A percentile compares a stretch with the other conserved stretches of the same genome.
Conservation (phyloP, 2,113 vertebrate species). For the Chaetorhynchus papuensis region DNA sequence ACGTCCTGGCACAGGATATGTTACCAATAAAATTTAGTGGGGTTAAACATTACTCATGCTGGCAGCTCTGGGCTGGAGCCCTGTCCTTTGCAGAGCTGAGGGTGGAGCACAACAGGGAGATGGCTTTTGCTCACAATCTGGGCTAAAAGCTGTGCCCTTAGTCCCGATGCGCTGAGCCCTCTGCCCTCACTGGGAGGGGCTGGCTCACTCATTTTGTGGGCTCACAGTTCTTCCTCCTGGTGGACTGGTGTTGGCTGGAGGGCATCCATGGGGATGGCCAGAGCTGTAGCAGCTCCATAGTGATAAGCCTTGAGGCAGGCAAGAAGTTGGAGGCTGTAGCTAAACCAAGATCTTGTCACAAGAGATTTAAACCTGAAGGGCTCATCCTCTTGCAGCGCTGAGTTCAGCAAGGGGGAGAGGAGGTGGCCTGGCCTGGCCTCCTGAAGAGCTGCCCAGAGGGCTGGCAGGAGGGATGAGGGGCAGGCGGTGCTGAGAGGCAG, state of each 20-base stretch:
- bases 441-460: not conserved
- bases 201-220: not conserved
- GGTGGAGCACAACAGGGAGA: not conserved
- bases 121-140: not conserved
- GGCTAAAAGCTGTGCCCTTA: not conserved
- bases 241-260: not conserved
- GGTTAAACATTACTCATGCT: constrained; percentile 61
- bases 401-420: not conserved
- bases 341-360: not conserved
- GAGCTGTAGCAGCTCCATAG: not conserved
- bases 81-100: not conserved
- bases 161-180: not conserved
- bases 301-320: not conserved
- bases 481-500: not conserved
- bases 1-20: not conserved
- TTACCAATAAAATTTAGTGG: constrained; percentile 54
- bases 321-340: not conserved
- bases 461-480: not conserved
- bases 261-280: not conserved
- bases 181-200: not conserved
- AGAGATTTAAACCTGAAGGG: not conserved
- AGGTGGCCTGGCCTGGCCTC: not conserved
- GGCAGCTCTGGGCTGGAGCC: not conserved
- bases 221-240: not conserved
- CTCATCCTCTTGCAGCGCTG: not conserved